phyloP scores from a whole-genome alignment of 2,797 vertebrate genomes.

The Halcyon badia region DNA sequence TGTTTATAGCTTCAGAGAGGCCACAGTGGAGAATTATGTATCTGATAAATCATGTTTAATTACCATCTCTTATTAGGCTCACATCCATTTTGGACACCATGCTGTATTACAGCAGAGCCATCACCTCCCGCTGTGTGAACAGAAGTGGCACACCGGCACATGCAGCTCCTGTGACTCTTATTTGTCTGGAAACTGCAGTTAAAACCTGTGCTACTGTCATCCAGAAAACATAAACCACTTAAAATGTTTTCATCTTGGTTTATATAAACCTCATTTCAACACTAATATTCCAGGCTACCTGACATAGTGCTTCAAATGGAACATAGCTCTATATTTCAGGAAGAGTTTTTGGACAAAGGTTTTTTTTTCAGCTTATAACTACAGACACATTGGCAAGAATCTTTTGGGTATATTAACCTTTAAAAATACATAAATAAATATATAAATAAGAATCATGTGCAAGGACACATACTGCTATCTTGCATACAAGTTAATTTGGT shows the following conservation, averaged over 20 bases:
- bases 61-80: not conserved
- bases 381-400: not conserved
- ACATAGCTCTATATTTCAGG: not conserved
- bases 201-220: not conserved
- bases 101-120: not conserved
- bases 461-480: not conserved
- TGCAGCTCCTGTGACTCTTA: not conserved
- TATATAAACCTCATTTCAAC: not conserved
- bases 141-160: fast-evolving
- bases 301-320: not conserved
- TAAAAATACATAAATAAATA: not conserved
- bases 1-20: not conserved
- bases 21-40: not conserved
- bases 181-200: not conserved
- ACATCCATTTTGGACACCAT: not conserved
- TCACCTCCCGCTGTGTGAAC: not conserved
- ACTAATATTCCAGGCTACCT: not conserved
- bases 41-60: slow-evolving; percentile 33
- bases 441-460: not conserved
- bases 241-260: not conserved
- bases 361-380: not conserved
- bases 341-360: not conserved
- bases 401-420: not conserved
- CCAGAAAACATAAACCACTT: not conserved
- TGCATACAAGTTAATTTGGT: not conserved